Percentiles rank a stretch among this genome's conserved stretches.
phyloP scores from a whole-genome alignment of 2,888 invertebrate genomes.

The Halictus ligatus region DNA sequence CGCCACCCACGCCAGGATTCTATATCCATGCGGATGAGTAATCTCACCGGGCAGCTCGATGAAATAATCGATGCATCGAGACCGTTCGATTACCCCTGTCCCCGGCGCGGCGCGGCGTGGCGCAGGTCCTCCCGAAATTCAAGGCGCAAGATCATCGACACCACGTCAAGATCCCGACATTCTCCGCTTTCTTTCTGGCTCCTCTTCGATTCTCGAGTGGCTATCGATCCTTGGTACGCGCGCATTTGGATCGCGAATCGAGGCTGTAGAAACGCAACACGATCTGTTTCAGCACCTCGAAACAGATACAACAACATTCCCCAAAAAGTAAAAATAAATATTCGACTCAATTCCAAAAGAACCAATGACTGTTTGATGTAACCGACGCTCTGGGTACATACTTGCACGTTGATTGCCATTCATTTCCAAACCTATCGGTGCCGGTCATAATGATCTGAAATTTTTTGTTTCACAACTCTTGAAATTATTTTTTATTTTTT shows the following conservation, averaged over 20 bases:
- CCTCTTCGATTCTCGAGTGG: background rate
- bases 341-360: background rate
- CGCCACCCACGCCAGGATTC: slow-evolving; percentile 53
- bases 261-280: background rate
- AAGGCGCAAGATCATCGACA: slow-evolving; percentile 21
- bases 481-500: too few relatives aligned
- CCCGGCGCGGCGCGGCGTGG: background rate
- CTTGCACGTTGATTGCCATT: background rate
- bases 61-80: slow-evolving; percentile 57
- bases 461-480: too few relatives aligned
- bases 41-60: slow-evolving; percentile 44
- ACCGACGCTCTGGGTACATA: background rate
- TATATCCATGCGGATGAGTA: slow-evolving; percentile 58
- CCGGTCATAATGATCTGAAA: too few relatives aligned
- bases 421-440: background rate
- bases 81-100: slow-evolving; percentile 46
- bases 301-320: background rate
- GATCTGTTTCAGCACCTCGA: background rate
- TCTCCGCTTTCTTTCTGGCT: background rate
- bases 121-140: background rate
- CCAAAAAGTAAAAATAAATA: background rate
- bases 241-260: background rate
- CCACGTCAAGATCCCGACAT: background rate
- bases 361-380: background rate
- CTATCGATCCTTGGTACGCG: background rate